phyloP scores from a whole-genome alignment of 64 coral and sea anemone genomes.

The Pocillopora damicornis region DNA sequence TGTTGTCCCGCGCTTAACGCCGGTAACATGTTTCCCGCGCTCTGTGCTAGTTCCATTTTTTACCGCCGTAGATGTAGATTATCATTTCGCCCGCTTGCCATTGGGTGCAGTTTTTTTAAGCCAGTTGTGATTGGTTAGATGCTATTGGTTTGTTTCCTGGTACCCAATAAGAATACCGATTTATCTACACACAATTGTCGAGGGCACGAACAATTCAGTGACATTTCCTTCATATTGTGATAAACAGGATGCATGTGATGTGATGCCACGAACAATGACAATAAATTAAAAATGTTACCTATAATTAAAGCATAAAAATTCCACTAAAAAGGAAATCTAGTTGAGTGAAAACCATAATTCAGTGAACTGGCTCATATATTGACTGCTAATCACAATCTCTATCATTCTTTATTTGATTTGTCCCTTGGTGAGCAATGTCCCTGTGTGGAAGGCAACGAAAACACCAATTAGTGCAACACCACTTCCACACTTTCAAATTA shows the following conservation, averaged over 20 bases:
- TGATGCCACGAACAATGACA: not conserved
- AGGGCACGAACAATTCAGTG: not conserved
- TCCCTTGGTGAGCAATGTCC: not conserved
- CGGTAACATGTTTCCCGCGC: not conserved
- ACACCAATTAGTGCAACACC: constrained; percentile 16
- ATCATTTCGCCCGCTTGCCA: not conserved
- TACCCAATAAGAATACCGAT: not conserved
- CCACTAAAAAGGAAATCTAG: not conserved
- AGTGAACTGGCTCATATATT: not conserved
- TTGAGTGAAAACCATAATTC: not conserved
- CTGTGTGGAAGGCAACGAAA: constrained; percentile 23
- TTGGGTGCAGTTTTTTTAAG: not conserved
- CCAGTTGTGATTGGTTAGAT: not conserved
- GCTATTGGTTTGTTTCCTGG: not conserved
- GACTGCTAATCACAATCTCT: not conserved
- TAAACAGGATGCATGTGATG: constrained; percentile 3
- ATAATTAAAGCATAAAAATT: constrained; percentile 18
- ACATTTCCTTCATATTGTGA: not conserved
- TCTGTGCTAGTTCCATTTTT: not conserved
- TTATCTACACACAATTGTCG: not conserved
- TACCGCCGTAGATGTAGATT: no score
- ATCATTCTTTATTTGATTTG: constrained; percentile 4
- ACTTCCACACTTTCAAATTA: not conserved
- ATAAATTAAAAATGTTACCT: not conserved
- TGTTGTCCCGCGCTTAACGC: no score